phyloP scores from a whole-genome alignment of 2,113 vertebrate species.

The Corapipo altera region DNA sequence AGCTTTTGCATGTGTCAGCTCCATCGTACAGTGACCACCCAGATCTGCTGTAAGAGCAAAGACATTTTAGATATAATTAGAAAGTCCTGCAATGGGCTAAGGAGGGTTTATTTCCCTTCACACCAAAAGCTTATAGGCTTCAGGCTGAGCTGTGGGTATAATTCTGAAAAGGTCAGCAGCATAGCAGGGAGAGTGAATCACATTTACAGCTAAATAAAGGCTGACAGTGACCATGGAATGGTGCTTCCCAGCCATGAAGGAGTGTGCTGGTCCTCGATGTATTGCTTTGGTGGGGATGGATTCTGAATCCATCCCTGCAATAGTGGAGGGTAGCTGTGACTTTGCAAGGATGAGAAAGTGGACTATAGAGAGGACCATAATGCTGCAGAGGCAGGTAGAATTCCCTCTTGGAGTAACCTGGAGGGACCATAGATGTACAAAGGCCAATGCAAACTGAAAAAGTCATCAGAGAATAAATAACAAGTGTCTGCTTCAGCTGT shows the following conservation, averaged over 20 bases:
- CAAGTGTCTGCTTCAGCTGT: neutral
- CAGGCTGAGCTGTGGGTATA: constrained; percentile 18
- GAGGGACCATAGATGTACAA: neutral
- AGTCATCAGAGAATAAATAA: neutral
- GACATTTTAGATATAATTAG: constrained; percentile 8
- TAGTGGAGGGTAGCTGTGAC: neutral
- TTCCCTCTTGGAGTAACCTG: neutral
- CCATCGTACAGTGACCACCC: neutral
- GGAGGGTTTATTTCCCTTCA: neutral
- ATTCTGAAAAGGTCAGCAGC: constrained; percentile 51
- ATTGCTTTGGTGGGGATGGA: neutral
- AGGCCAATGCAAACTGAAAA: neutral
- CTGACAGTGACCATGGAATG: neutral
- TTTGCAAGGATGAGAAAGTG: neutral
- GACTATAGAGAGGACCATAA: neutral
- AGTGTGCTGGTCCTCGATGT: neutral
- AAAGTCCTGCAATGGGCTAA: neutral
- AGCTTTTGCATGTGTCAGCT: neutral
- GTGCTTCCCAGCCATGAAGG: neutral
- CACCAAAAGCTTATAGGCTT: constrained; percentile 13
- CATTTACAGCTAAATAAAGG: constrained; percentile 36
- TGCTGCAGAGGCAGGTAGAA: neutral
- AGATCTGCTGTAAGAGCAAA: neutral
- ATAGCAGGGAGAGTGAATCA: constrained; percentile 17
- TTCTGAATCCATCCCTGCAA: neutral